Conservation (phyloP, 2,797 vertebrate genomes). For the Coranthus polyacanthus region DNA sequence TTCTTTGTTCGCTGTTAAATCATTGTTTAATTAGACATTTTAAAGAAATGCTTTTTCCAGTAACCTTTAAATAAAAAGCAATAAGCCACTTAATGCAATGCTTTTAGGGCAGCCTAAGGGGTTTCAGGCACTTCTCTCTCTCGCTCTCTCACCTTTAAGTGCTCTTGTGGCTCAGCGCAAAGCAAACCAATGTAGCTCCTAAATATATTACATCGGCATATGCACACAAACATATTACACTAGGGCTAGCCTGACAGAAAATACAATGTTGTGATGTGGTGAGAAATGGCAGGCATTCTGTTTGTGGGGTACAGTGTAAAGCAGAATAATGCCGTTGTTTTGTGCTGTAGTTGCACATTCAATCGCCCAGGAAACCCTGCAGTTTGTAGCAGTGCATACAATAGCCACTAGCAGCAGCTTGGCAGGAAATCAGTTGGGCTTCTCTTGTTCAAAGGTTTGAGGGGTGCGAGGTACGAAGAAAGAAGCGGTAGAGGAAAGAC, state of each 20-base stretch:
- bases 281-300: slow-evolving; percentile 21
- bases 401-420: slow-evolving; percentile 62
- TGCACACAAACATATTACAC: background rate
- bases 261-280: slow-evolving; percentile 1
- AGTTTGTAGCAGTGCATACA: slow-evolving; percentile 53
- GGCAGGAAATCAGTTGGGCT: slow-evolving; percentile 74
- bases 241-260: background rate
- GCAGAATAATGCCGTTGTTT: slow-evolving; percentile 33
- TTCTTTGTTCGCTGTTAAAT: slow-evolving; percentile 8
- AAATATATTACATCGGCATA: slow-evolving; percentile 9
- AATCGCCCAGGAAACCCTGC: slow-evolving; percentile 62
- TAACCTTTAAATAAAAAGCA: slow-evolving; percentile 21
- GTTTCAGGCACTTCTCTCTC: slow-evolving; percentile 26
- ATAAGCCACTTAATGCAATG: slow-evolving; percentile 21
- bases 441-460: slow-evolving; percentile 72
- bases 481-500: slow-evolving; percentile 47
- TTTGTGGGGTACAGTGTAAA: slow-evolving; percentile 15
- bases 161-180: slow-evolving; percentile 22
- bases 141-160: slow-evolving; percentile 15
- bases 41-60: slow-evolving; percentile 6
- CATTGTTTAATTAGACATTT: slow-evolving; percentile 1
- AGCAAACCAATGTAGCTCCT: slow-evolving; percentile 14
- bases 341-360: slow-evolving; percentile 48
- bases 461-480: slow-evolving; percentile 41
- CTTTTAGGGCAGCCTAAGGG: slow-evolving; percentile 39